Evolutionary conservation across 2,113 vertebrate species (phyloP), one percentile per base, ranked within the genome.

Genomic region (Orientallactaga bullata): DNA sequence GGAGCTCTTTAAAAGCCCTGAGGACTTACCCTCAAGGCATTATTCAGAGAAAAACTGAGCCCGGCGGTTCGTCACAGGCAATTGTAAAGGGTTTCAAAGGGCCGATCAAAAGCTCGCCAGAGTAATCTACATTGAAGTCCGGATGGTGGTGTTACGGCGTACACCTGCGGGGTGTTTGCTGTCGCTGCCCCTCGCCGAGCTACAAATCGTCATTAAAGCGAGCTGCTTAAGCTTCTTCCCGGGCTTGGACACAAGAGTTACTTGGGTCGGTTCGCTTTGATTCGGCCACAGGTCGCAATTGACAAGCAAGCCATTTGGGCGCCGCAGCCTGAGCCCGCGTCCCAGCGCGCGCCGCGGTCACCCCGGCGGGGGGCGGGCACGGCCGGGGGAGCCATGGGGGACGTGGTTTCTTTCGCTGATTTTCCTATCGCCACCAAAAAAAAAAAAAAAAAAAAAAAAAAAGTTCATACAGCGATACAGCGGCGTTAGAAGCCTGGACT

Each of bases 31-130:
- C 98, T 98, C 97, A 90, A 98, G 98, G 98, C 97, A 98, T 98
- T 98, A 98, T 97, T 98, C 97, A 97, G 98, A 97, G 97, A 89
- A 88, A 97, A 97, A 96, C 96, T 97, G 97, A 98, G 98, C 96
- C 96, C 95, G 97, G 97, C 98, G 96, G 97, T 98, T 98, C 98
- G 98, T 98, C 98, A 99, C 98, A 98, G 98, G 98, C 98, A 98
- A 98, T 98, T 98, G 98, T 98, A 97, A 98, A 98, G 96, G 97
- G 98, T 98, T 98, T 98, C 98, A 98, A 98, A 98, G 98, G 96
- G 96, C 96, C 97, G 98, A 98, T 98, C 98, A 98, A 98, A 99
- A 97, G 97, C 96, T 97, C 94, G 97, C 97, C 96, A 97, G 98
- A 98, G 98, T 98, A 97, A 99, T 98, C 98, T 97, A 97, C 98